These are phyloP conservation scores for Leptopilina syphax DNA, from an alignment of 2,888 invertebrate genomes.

Conservation along the genomic window DNA sequence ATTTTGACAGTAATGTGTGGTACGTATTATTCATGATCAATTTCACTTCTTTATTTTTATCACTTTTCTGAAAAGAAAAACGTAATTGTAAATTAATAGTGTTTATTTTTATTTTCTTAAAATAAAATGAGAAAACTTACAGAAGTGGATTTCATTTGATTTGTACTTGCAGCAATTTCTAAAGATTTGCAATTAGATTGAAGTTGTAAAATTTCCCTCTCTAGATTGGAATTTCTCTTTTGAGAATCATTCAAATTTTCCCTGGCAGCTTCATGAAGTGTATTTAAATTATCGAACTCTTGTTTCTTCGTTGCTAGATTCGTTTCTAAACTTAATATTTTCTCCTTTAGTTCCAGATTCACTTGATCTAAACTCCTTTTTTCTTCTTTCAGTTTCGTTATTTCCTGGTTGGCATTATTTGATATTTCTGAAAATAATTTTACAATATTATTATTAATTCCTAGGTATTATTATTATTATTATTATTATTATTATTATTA, in stretches of 20 bases:
- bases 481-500: too few species aligned
- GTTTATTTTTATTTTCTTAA: too few species aligned
- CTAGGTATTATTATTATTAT: neutral
- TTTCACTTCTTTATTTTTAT: constrained; percentile 66
- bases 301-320: constrained; percentile 53
- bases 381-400: constrained; percentile 50
- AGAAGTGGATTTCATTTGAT: constrained; percentile 13
- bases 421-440: constrained; percentile 16
- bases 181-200: constrained; percentile 47
- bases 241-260: constrained; percentile 53
- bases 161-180: constrained; percentile 43
- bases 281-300: constrained; percentile 51
- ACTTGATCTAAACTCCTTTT: constrained; percentile 55
- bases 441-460: neutral
- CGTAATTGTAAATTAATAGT: constrained; percentile 11
- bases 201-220: constrained; percentile 54
- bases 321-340: constrained; percentile 57
- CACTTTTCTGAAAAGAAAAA: constrained; percentile 54
- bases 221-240: constrained; percentile 56
- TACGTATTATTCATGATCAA: constrained; percentile 69
- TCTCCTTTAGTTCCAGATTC: constrained; percentile 57
- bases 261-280: constrained; percentile 55
- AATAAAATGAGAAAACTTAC: constrained; percentile 30
- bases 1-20: constrained; percentile 62
- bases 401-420: neutral